Base-by-base conservation (phyloP, 2,888 invertebrate genomes). In the Dynastes hyllus region DNA sequence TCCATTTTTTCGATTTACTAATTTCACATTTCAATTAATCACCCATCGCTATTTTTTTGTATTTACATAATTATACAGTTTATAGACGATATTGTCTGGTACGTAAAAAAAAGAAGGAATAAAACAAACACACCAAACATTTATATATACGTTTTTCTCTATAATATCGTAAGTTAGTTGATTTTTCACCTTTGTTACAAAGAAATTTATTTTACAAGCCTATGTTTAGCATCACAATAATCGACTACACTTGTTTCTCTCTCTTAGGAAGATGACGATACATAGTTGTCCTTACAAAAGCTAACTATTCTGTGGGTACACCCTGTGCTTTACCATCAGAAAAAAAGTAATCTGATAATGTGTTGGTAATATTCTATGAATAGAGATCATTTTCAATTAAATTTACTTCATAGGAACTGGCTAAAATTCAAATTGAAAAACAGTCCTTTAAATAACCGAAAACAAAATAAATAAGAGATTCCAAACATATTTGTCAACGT, bases 21-120 rank as follows among this genome's bases (percentile, higher is more conserved):
- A 63, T 63, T 71, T 77, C 63, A 58, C 77, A 77, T 69, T 77
- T 69, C 58, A 75, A 75, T 75, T 75, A 75, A 75, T 75, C 73
- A 75, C 61, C 73, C 73, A 55, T 61, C 45, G 29, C 69, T 69
- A 51, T 40, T 61, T 16, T 53, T 4, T 27, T 76, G 32, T 79
- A 79, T 76, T 76, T 79, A 79, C 79, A 79, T 61, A 61, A 79
- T 79, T 79, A 79, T 76, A 70, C 76, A 76, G 51, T 79, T 79
- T 79, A 79, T 79, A 76, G 79, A 76, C 76, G 50, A 73, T 53
- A 65, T 73, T 69, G 75, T 79, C 75, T 79, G 58, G 45, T 75
- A 69, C 63, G 63, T n/a, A 63, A 50, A 51, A 76, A 77, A 75
- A 75, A 58, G 45, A 70, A 53, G 53, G 32, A 67, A 67, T 67